A percentile compares a stretch with the other conserved stretches of the same genome.
Conservation (phyloP, 2,888 invertebrate species). For the Toxonevra muliebris region DNA sequence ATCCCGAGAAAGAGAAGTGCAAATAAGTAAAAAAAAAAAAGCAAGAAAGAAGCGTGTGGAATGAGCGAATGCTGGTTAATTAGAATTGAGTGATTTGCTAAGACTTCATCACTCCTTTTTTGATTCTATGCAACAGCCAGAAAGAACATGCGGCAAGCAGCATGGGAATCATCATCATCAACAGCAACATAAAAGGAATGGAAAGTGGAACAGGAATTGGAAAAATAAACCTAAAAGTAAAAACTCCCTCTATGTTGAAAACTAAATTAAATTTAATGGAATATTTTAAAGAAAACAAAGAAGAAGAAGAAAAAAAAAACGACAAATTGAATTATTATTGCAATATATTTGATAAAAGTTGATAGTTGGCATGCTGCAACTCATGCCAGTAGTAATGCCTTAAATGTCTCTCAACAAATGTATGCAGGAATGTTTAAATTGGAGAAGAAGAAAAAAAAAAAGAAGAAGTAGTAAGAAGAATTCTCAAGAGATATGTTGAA, state of each 20-base stretch:
- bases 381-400: neutral
- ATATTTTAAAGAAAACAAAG: conserved; percentile 24
- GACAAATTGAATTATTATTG: conserved; percentile 17
- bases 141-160: conserved; percentile 1
- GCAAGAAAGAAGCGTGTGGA: conserved; percentile 22
- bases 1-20: neutral
- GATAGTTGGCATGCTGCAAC: neutral
- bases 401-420: neutral
- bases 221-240: conserved; percentile 2
- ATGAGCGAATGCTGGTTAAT: conserved; percentile 37
- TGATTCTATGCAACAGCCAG: neutral
- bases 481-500: too few species aligned
- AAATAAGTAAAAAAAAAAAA: neutral
- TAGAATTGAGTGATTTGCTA: conserved; percentile 35
- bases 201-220: neutral
- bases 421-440: too few species aligned
- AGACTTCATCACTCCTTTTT: neutral
- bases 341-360: neutral
- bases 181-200: neutral
- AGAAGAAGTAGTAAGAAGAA: too few species aligned
- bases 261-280: conserved; percentile 34
- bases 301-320: conserved; percentile 3
- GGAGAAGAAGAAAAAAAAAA: too few species aligned
- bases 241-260: conserved; percentile 9
- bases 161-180: neutral